Conservation (phyloP, 2,888 invertebrate species). For the Thereva unica region DNA sequence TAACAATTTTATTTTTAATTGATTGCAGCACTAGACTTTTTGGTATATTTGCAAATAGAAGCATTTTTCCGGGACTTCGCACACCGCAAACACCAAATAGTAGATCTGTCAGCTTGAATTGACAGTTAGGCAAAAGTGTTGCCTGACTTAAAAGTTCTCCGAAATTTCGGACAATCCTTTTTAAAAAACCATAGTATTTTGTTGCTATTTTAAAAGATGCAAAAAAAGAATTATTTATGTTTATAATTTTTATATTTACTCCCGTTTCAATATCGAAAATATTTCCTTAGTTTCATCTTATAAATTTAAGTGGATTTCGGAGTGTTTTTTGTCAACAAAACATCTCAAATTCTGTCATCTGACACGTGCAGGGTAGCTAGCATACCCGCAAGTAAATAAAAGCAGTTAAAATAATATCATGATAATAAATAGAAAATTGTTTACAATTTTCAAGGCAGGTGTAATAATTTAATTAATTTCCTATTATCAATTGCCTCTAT, state of each 20-base stretch:
- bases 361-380: too few relatives aligned
- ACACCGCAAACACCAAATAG: background rate
- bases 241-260: too few relatives aligned
- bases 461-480: background rate
- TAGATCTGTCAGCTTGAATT: background rate
- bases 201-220: background rate
- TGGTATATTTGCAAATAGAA: too few relatives aligned
- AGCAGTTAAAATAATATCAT: background rate
- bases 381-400: background rate
- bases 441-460: conserved; percentile 15
- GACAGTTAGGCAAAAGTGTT: background rate
- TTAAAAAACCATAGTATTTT: background rate
- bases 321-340: too few relatives aligned
- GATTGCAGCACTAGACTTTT: too few relatives aligned
- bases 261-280: too few relatives aligned
- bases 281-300: too few relatives aligned
- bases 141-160: background rate
- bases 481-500: background rate
- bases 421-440: background rate
- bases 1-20: background rate
- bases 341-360: too few relatives aligned
- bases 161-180: background rate
- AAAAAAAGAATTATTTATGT: too few relatives aligned
- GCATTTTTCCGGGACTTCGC: background rate
- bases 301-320: too few relatives aligned